Evolutionary conservation across 2,113 vertebrate species (phyloP).

Genomic region (Tor tambroides): DNA sequence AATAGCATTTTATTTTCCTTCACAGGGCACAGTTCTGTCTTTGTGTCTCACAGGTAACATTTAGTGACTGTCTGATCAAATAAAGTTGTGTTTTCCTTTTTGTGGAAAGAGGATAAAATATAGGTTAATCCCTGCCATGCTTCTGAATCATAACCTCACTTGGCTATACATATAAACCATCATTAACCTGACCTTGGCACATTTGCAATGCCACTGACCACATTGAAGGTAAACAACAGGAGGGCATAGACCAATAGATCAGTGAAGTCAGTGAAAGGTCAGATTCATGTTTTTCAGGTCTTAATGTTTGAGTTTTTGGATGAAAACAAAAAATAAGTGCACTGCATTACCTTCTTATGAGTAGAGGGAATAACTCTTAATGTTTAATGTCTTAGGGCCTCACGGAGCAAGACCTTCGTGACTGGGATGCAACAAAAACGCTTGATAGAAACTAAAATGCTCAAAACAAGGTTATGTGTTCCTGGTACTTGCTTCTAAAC

Average conservation of each 20-base stretch:
- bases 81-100: not conserved
- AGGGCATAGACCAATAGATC: not conserved
- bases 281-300: not conserved
- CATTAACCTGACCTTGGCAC: not conserved
- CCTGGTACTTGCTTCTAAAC: not conserved
- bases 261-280: not conserved
- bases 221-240: not conserved
- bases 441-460: not conserved
- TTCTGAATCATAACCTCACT: not conserved
- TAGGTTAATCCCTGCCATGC: not conserved
- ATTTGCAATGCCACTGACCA: not conserved
- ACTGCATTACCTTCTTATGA: not conserved
- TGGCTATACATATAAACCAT: not conserved
- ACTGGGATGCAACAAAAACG: not conserved
- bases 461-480: conserved; percentile 2
- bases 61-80: not conserved
- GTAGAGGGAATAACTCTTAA: not conserved
- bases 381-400: not conserved
- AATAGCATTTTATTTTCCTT: not conserved
- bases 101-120: not conserved
- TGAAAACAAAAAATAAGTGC: not conserved
- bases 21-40: not conserved
- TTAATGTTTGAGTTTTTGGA: not conserved
- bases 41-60: not conserved
- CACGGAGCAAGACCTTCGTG: not conserved